Evolutionary conservation across 2,888 invertebrate species (phyloP).

Genomic region (Caenorhabditis afra): DNA sequence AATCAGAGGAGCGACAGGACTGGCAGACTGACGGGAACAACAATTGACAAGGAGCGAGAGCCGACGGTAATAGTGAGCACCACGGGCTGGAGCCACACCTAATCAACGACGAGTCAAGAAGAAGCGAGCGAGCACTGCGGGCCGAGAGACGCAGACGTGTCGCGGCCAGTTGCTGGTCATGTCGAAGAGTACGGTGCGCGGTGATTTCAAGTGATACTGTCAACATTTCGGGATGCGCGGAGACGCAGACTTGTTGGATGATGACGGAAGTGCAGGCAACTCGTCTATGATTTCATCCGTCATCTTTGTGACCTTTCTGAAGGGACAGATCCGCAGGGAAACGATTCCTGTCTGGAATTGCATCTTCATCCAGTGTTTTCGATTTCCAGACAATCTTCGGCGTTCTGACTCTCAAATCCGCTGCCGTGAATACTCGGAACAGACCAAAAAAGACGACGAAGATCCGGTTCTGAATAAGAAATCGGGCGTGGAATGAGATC

Average conservation of each 20-base stretch:
- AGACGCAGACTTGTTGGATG: conserved; percentile 28
- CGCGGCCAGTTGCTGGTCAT: conserved; percentile 59
- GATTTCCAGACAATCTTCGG: too few relatives aligned
- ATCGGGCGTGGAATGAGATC: too few relatives aligned
- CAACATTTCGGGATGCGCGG: conserved; percentile 44
- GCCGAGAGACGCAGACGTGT: conserved; percentile 39
- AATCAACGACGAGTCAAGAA: conserved; percentile 51
- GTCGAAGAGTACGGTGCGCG: conserved; percentile 50
- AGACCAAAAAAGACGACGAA: too few relatives aligned
- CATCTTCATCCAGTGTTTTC: too few relatives aligned
- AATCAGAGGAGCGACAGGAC: neutral
- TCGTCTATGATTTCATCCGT: conserved; percentile 4
- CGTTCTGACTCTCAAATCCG: too few relatives aligned
- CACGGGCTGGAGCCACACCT: conserved; percentile 45
- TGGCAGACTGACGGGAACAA: too few relatives aligned
- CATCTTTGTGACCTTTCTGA: neutral
- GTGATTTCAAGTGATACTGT: conserved; percentile 58
- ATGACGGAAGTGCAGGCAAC: conserved; percentile 2
- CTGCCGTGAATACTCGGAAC: too few relatives aligned
- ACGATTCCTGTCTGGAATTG: too few relatives aligned
- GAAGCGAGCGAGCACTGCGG: conserved; percentile 9
- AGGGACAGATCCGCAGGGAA: neutral
- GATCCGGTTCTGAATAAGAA: too few relatives aligned
- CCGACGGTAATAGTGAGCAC: conserved; percentile 44
- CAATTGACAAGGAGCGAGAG: neutral